These are phyloP conservation scores for Electrona antarctica DNA, from an alignment of 2,113 vertebrate species.

Conservation along the genomic window DNA sequence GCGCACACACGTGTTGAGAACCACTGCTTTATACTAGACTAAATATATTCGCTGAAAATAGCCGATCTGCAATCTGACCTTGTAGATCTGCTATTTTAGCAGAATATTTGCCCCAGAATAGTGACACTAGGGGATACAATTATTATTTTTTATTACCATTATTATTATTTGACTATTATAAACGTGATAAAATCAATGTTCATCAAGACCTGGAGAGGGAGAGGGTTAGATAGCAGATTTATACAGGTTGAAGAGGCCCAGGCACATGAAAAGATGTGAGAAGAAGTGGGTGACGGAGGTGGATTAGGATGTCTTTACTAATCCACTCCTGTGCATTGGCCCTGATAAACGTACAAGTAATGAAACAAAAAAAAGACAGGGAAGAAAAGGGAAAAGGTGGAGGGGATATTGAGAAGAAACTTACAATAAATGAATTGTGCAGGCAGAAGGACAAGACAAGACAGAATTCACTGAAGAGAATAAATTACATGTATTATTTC, in stretches of 20 bases:
- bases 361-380: conserved; percentile 18
- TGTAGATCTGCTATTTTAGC: no score
- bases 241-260: no score
- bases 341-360: conserved; percentile 4
- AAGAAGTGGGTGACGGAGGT: conserved; percentile 3
- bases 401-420: neutral
- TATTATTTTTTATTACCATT: neutral
- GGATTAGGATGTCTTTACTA: conserved; percentile 29
- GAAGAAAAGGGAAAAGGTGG: conserved; percentile 15
- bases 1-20: no score
- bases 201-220: no score
- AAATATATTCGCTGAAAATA: neutral
- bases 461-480: conserved; percentile 22
- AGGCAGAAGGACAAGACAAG: conserved; percentile 12
- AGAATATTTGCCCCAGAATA: no score
- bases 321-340: conserved; percentile 32
- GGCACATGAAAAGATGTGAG: conserved; percentile 11
- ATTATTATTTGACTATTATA: no score
- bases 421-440: conserved; percentile 15
- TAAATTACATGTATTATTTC: conserved; percentile 32
- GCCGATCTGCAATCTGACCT: no score
- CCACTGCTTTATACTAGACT: neutral
- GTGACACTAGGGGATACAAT: neutral
- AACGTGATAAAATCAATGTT: neutral
- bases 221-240: neutral